Evolutionary conservation across 53 echinoderm and acorn worm genomes (phyloP).

Genomic region (Holothuria leucospilota): DNA sequence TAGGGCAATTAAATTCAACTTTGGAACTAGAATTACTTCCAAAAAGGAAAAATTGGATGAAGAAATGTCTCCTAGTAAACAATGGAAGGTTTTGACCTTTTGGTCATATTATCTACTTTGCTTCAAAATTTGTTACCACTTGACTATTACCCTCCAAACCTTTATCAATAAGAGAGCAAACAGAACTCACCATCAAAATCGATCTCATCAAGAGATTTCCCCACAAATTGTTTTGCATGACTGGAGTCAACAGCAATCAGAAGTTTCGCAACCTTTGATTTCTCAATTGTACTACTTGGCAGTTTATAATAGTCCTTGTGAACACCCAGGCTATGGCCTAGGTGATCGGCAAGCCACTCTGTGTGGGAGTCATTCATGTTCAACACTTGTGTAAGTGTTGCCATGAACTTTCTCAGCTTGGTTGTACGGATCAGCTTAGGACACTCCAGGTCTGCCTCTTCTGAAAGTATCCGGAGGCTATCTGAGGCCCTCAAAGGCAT

Average conservation of each 20-base stretch:
- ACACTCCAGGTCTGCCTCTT: constrained; percentile 50
- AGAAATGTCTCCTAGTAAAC: too few relatives aligned
- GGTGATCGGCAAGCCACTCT: constrained; percentile 64
- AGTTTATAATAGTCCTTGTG: constrained; percentile 66
- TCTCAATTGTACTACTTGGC: constrained; percentile 41
- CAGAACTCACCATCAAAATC: constrained; percentile 15
- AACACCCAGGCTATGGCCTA: constrained; percentile 61
- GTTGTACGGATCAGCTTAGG: constrained; percentile 61
- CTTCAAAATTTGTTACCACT: too few relatives aligned
- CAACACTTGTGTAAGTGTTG: constrained; percentile 60
- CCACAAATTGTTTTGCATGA: constrained; percentile 32
- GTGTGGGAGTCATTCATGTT: constrained; percentile 41
- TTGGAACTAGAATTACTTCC: too few relatives aligned
- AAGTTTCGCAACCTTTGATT: constrained; percentile 58
- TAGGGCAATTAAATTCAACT: too few relatives aligned
- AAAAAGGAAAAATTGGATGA: too few relatives aligned
- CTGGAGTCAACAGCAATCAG: constrained; percentile 52
- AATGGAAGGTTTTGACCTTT: too few relatives aligned
- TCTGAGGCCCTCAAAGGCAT: constrained; percentile 51
- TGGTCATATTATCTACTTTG: too few relatives aligned
- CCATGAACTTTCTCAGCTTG: constrained; percentile 64
- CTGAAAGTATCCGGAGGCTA: constrained; percentile 47
- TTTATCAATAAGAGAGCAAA: neutral
- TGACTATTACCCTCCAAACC: too few relatives aligned
- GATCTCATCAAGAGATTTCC: constrained; percentile 65